Evolutionary conservation across 2,888 invertebrate species (phyloP), one percentile per base, ranked within the genome.

Genomic region (Frankliniella fusca): DNA sequence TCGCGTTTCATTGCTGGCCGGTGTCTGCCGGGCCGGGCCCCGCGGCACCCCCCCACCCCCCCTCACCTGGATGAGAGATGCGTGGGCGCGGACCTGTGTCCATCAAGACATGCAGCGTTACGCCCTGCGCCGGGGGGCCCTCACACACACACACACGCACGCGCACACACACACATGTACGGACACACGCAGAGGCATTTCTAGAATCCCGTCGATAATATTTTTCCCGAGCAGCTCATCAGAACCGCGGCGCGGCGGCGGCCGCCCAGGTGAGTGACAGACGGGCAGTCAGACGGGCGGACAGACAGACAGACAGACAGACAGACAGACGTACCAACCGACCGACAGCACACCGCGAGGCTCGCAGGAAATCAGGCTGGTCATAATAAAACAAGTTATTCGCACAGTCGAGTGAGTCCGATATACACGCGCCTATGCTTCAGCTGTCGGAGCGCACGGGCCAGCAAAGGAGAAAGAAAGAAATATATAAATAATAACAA

Each of bases 151-250:
- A 70, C n/a, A 11, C 70, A 70, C 70, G 23, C n/a, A n/a, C n/a
- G n/a, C n/a, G n/a, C n/a, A n/a, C n/a, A 70, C 70, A 23, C n/a
- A 11, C 70, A 70, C 70, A 70, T 18, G 18, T 18, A 54, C 54
- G 18, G 15, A 7, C n/a, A 70, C 70, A 23, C n/a, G 3, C 70
- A 70, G 23, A 70, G 12, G 27, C 70, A 76, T 76, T 76, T 76
- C 70, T 76, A 76, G 70, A 76, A 76, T 27, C 70, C 70, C 70
- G 70, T n/a, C 70, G 70, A 23, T 23, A 76, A 76, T 76, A 76
- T 76, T 11, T 76, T 76, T 61, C 61, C 23, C 70, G 70, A 23
- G 23, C 54, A 76, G 70, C 70, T 76, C 70, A 76, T 76, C 70
- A 76, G 70, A 23, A 9, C 70, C 70, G 65, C 65, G 20, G 65